A percentile compares a stretch with the other conserved stretches of the same genome.
These are phyloP conservation scores for Paralvinella palmiformis DNA, from an alignment of 1,140 invertebrate species.

Conservation along the genomic window DNA sequence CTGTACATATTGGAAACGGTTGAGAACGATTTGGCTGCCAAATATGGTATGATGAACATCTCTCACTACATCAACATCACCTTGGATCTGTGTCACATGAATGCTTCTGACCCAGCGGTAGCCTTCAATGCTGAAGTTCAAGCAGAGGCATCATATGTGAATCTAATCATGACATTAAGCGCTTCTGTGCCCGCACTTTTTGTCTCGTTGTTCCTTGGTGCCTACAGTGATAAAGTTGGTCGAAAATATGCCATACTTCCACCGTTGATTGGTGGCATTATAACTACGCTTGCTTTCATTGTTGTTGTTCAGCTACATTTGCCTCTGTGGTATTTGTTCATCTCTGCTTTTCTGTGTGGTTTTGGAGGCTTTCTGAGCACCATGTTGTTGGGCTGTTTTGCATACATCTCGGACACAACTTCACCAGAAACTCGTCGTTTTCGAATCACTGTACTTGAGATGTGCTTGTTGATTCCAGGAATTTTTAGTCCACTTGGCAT, in stretches of 20 bases:
- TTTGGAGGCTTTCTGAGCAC: slow-evolving; percentile 3
- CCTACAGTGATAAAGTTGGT: slow-evolving; percentile 10
- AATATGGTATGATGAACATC: too few species aligned
- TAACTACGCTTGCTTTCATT: slow-evolving; percentile 5
- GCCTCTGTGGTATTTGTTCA: not conserved
- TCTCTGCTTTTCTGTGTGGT: not conserved
- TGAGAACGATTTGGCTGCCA: too few species aligned
- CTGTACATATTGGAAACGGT: too few species aligned
- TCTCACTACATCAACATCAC: not conserved
- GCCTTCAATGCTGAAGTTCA: not conserved
- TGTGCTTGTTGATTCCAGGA: not conserved
- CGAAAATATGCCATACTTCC: slow-evolving; percentile 14
- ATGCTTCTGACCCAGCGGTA: not conserved
- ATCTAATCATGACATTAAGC: not conserved
- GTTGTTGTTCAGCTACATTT: not conserved
- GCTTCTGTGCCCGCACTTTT: slow-evolving; percentile 10
- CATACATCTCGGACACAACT: slow-evolving; percentile 11
- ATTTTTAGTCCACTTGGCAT: not conserved
- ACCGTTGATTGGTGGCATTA: slow-evolving; percentile 10
- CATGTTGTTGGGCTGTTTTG: slow-evolving; percentile 5
- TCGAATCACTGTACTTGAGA: slow-evolving; percentile 11
- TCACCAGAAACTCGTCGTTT: not conserved
- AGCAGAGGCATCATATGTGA: not conserved
- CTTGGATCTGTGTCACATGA: not conserved
- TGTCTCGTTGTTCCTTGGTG: slow-evolving; percentile 1